phyloP scores from a whole-genome alignment of 2,888 invertebrate genomes.

The Melolontha melolontha region DNA sequence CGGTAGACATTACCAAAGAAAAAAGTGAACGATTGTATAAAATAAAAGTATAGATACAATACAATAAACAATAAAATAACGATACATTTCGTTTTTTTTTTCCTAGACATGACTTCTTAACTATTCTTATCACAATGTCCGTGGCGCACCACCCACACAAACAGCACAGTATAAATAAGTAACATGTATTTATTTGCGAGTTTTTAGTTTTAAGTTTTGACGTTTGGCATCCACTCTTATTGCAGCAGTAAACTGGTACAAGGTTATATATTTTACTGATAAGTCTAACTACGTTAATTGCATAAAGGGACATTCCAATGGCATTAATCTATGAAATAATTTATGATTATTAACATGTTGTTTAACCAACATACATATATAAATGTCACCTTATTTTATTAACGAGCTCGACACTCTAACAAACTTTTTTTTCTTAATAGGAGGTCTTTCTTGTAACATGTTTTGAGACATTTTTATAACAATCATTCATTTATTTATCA shows the following conservation, averaged over 20 bases:
- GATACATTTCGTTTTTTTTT: conserved; percentile 61
- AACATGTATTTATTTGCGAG: conserved; percentile 61
- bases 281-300: conserved; percentile 39
- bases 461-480: conserved; percentile 43
- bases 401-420: conserved; percentile 39
- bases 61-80: conserved; percentile 65
- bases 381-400: conserved; percentile 40
- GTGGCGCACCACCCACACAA: conserved; percentile 64
- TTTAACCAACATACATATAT: conserved; percentile 41
- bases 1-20: conserved; percentile 61
- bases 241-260: conserved; percentile 56
- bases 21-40: conserved; percentile 64
- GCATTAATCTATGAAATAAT: conserved; percentile 39
- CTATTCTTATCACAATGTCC: conserved; percentile 66
- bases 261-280: conserved; percentile 43
- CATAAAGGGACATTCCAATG: conserved; percentile 37
- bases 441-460: conserved; percentile 39
- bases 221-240: conserved; percentile 61
- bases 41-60: conserved; percentile 65
- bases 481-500: conserved; percentile 29
- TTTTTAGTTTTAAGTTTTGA: conserved; percentile 48
- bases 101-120: conserved; percentile 64
- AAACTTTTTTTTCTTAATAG: conserved; percentile 34
- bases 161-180: conserved; percentile 67
- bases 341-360: conserved; percentile 42